A percentile compares a stretch with the other conserved stretches of the same genome.
phyloP scores from a whole-genome alignment of 1,140 invertebrate species.

The Chionoecetes opilio region DNA sequence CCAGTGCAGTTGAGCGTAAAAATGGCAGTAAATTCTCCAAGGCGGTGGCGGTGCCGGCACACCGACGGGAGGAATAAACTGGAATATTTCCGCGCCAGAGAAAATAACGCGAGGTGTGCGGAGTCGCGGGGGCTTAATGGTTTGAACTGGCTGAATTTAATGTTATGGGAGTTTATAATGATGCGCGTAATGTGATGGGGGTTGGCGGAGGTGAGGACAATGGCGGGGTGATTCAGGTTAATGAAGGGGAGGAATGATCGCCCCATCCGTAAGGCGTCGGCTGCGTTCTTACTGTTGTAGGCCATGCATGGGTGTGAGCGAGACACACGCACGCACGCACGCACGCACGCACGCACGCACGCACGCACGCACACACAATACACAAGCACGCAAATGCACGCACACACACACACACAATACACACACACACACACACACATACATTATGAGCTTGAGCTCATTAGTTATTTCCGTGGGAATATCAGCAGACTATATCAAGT shows the following conservation, averaged over 20 bases:
- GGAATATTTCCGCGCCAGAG: neutral
- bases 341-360: conserved; percentile 23
- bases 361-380: neutral
- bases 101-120: neutral
- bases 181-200: conserved; percentile 25
- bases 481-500: too few relatives aligned
- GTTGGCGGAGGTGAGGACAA: conserved; percentile 12
- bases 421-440: too few relatives aligned
- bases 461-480: too few relatives aligned
- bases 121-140: conserved; percentile 4
- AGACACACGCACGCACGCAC: conserved; percentile 13
- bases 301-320: neutral
- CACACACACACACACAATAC: too few relatives aligned
- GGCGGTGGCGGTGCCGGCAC: neutral
- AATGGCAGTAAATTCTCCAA: conserved; percentile 19
- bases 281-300: neutral
- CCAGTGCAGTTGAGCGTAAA: conserved; percentile 4
- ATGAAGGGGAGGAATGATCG: conserved; percentile 3
- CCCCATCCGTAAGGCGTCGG: neutral
- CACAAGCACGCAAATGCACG: too few relatives aligned
- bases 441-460: too few relatives aligned
- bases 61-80: neutral
- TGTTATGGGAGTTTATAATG: conserved; percentile 8
- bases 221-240: conserved; percentile 5
- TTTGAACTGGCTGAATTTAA: conserved; percentile 21